phyloP scores from a whole-genome alignment of 2,888 invertebrate species.

The Creontiades dilutus region DNA sequence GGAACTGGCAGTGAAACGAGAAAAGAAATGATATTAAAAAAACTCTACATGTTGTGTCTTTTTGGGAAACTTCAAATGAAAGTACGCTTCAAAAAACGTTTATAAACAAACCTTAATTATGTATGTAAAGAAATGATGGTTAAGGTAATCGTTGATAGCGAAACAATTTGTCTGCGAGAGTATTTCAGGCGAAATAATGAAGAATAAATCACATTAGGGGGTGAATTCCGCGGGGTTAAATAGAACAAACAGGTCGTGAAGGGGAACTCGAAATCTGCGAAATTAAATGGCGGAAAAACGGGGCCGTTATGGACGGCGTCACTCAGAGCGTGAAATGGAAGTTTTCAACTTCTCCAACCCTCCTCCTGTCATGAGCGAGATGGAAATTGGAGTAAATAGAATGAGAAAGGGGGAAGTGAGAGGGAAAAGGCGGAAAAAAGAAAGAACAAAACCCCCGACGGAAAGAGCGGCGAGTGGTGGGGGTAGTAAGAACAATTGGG shows the following conservation, averaged over 20 bases:
- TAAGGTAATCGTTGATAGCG: no score
- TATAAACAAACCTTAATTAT: no score
- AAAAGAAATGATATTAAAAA: no score
- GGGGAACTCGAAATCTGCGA: not conserved
- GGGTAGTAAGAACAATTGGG: not conserved
- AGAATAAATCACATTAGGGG: not conserved
- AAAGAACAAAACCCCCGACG: not conserved
- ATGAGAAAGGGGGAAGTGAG: not conserved
- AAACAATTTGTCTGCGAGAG: no score
- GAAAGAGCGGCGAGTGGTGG: not conserved
- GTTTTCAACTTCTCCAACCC: slow-evolving; percentile 6
- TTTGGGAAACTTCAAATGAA: no score
- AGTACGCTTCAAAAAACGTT: no score
- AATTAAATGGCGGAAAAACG: slow-evolving; percentile 27
- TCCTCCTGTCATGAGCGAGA: not conserved
- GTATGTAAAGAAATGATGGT: no score
- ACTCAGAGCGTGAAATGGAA: slow-evolving; percentile 31
- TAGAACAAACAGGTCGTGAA: slow-evolving; percentile 31
- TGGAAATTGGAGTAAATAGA: slow-evolving; percentile 7
- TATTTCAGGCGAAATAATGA: not conserved
- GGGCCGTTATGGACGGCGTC: slow-evolving; percentile 7
- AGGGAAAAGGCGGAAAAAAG: not conserved
- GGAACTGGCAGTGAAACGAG: no score
- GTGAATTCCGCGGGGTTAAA: not conserved
- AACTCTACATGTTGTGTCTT: no score